Percentiles rank a stretch among this genome's conserved stretches.
phyloP scores from a whole-genome alignment of 23 tunicate genomes.

The Trididemnum nubilum region DNA sequence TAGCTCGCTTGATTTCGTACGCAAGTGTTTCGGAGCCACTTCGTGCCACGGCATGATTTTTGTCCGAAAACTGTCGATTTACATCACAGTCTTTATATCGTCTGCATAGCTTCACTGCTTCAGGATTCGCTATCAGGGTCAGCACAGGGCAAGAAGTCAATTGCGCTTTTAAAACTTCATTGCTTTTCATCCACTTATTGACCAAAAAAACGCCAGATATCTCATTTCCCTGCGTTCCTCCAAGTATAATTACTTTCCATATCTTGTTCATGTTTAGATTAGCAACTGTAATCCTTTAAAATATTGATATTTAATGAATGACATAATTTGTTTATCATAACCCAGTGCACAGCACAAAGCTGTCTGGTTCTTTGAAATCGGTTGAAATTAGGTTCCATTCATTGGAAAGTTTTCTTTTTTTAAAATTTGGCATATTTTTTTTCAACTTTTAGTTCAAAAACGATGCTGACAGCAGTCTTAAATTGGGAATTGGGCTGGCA shows the following conservation, averaged over 20 bases:
- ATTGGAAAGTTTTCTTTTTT: too few relatives aligned
- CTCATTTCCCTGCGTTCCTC: constrained; percentile 61
- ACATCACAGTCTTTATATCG: constrained; percentile 52
- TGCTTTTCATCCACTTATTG: constrained; percentile 30
- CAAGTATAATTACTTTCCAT: constrained; percentile 29
- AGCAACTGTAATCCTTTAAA: too few relatives aligned
- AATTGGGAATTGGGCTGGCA: too few relatives aligned
- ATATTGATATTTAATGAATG: too few relatives aligned
- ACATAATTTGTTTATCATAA: too few relatives aligned
- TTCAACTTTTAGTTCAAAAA: too few relatives aligned
- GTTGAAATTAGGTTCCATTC: too few relatives aligned
- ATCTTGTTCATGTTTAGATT: constrained; percentile 14
- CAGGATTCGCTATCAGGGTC: constrained; percentile 16
- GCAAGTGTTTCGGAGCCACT: constrained; percentile 18
- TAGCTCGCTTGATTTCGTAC: constrained; percentile 38
- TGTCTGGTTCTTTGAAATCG: too few relatives aligned
- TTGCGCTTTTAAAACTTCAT: not conserved
- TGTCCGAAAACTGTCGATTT: constrained; percentile 35
- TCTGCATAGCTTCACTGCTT: constrained; percentile 43
- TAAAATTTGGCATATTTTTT: too few relatives aligned
- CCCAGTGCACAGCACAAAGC: too few relatives aligned
- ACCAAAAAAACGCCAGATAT: constrained; percentile 55
- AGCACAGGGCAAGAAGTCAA: not conserved
- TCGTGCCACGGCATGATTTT: constrained; percentile 28
- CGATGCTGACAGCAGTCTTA: too few relatives aligned